These are phyloP conservation scores for Stomatorhinus walkeri DNA, from an alignment of 2,797 vertebrate species.

Conservation along the genomic window DNA sequence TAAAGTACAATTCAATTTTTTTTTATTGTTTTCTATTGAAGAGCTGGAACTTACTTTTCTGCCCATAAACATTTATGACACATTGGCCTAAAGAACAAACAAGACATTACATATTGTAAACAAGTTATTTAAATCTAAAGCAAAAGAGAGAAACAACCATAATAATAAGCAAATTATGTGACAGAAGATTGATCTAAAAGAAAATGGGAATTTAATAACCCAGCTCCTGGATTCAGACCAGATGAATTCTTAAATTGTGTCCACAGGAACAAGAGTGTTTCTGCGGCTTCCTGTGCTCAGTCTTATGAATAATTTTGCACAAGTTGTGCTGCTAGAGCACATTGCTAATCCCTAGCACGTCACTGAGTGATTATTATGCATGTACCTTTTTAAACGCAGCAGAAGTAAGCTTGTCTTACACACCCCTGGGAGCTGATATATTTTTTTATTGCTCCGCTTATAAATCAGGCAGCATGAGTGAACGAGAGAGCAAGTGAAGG, in stretches of 20 bases:
- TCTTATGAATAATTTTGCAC: conserved; percentile 39
- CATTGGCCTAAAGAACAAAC: background rate
- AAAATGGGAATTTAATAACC: conserved; percentile 2
- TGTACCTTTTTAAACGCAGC: conserved; percentile 22
- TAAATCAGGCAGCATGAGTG: background rate
- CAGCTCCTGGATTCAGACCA: background rate
- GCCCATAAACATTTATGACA: background rate
- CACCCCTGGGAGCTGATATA: conserved; percentile 27
- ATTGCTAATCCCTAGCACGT: conserved; percentile 24
- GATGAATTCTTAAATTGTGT: conserved; percentile 5
- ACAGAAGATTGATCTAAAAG: background rate
- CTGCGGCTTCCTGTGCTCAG: conserved; percentile 11
- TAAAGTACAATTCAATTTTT: background rate
- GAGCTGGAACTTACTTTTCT: background rate
- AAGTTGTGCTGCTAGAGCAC: conserved; percentile 24
- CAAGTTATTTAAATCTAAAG: background rate
- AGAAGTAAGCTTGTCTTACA: conserved; percentile 20
- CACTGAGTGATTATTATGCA: conserved; percentile 26
- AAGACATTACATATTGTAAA: background rate
- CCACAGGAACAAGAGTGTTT: conserved; percentile 11
- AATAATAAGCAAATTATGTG: background rate
- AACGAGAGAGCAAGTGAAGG: background rate
- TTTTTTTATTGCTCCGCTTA: conserved; percentile 14
- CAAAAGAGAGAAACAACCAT: background rate
- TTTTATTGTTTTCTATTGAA: background rate